These are phyloP conservation scores for Xylophagus ater DNA, from an alignment of 2,888 invertebrate species.

Conservation along the genomic window DNA sequence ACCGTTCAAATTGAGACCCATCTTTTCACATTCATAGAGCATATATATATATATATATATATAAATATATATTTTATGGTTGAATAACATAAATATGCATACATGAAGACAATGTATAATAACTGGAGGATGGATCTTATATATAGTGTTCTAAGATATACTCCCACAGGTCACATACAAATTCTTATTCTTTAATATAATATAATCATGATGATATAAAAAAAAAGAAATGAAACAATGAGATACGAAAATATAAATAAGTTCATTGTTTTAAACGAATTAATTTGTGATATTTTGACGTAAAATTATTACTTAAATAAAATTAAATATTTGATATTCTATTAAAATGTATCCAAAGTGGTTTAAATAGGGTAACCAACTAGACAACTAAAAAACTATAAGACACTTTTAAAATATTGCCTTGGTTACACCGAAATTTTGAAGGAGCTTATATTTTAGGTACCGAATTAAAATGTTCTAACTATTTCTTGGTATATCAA, in stretches of 20 bases:
- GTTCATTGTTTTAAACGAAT: not conserved
- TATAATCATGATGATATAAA: not conserved
- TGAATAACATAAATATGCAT: conserved; percentile 8
- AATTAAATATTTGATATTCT: not conserved
- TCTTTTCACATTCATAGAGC: conserved; percentile 6
- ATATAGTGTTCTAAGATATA: not conserved
- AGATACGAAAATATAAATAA: not conserved
- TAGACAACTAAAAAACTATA: too few species aligned
- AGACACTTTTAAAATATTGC: too few species aligned
- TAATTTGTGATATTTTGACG: not conserved
- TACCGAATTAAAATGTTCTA: too few species aligned
- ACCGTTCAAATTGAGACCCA: conserved; percentile 12
- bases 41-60: not conserved
- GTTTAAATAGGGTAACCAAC: too few species aligned
- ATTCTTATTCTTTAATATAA: not conserved
- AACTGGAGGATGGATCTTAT: conserved; percentile 2
- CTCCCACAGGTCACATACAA: too few species aligned
- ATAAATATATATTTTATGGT: not conserved
- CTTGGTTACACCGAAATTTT: too few species aligned
- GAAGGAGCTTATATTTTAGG: too few species aligned
- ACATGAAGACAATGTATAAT: conserved; percentile 6
- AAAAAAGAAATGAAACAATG: not conserved
- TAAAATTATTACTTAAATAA: not conserved
- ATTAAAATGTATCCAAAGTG: not conserved
- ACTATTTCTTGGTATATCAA: too few species aligned